phyloP scores from a whole-genome alignment of 2,797 vertebrate species.

The Gobionotothen gibberifrons region DNA sequence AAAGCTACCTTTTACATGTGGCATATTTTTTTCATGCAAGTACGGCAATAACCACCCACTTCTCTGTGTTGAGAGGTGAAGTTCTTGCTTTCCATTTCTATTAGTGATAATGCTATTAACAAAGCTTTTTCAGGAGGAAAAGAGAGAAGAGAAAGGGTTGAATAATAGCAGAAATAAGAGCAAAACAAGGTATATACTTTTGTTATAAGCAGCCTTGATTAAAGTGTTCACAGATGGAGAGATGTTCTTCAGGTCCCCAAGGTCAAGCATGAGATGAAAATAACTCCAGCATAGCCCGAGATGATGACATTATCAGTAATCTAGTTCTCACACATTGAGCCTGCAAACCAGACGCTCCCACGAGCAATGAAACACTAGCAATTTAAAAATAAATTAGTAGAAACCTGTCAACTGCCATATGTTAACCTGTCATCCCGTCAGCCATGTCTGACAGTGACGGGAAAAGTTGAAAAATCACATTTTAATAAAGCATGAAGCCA shows the following conservation, averaged over 20 bases:
- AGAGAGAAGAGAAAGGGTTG: not conserved
- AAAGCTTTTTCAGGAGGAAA: not conserved
- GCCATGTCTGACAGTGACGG: slow-evolving; percentile 12
- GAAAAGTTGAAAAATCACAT: slow-evolving; percentile 3
- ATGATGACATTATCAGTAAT: slow-evolving; percentile 59
- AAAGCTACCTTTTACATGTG: not conserved
- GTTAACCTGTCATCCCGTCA: slow-evolving; percentile 21
- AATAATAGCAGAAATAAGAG: not conserved
- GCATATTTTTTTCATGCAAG: slow-evolving; percentile 5
- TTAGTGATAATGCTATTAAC: not conserved
- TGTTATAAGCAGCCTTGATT: slow-evolving; percentile 4
- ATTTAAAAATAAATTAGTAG: slow-evolving; percentile 31
- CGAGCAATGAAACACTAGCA: slow-evolving; percentile 13
- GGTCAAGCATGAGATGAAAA: slow-evolving; percentile 33
- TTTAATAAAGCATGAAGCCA: slow-evolving; percentile 16
- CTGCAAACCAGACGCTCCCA: slow-evolving; percentile 14
- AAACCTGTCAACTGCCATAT: slow-evolving; percentile 28
- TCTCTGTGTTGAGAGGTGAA: not conserved
- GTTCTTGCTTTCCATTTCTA: not conserved
- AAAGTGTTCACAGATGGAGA: not conserved
- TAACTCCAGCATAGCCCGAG: slow-evolving; percentile 3
- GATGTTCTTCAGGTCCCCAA: not conserved
- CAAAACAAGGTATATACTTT: not conserved
- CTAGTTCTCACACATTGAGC: slow-evolving; percentile 31
- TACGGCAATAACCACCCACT: not conserved